A percentile compares a stretch with the other conserved stretches of the same genome.
Evolutionary conservation across 2,113 vertebrate genomes (phyloP).

Genomic region (Cairina moschata): DNA sequence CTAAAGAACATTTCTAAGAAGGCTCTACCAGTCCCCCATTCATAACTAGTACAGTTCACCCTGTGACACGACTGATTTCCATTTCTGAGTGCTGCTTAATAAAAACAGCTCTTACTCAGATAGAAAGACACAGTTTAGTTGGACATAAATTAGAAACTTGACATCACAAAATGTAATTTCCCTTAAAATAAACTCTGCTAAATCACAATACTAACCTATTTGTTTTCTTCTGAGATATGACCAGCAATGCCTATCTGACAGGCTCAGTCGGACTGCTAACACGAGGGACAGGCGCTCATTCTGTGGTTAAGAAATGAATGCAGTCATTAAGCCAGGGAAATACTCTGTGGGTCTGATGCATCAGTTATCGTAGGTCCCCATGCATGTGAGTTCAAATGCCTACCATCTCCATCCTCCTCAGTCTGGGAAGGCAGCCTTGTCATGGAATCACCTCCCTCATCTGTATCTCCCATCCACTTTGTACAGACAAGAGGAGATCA

Average conservation of each 20-base stretch:
- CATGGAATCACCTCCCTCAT: neutral
- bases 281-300: neutral
- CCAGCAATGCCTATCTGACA: neutral
- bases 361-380: neutral
- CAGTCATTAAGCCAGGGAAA: neutral
- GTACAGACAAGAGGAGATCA: neutral
- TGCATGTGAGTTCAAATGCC: neutral
- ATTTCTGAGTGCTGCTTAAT: neutral
- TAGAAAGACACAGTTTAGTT: neutral
- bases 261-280: neutral
- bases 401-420: neutral
- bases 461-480: neutral
- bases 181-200: neutral
- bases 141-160: neutral
- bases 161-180: neutral
- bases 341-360: accelerated
- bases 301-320: neutral
- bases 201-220: neutral
- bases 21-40: neutral
- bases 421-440: neutral
- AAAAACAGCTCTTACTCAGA: neutral
- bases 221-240: neutral
- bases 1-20: conserved; percentile 26
- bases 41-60: neutral
- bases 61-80: neutral